Evolutionary conservation across 2,797 vertebrate species (phyloP), one percentile per base, ranked within the genome.

Genomic region (Melanotaenia nigrans): DNA sequence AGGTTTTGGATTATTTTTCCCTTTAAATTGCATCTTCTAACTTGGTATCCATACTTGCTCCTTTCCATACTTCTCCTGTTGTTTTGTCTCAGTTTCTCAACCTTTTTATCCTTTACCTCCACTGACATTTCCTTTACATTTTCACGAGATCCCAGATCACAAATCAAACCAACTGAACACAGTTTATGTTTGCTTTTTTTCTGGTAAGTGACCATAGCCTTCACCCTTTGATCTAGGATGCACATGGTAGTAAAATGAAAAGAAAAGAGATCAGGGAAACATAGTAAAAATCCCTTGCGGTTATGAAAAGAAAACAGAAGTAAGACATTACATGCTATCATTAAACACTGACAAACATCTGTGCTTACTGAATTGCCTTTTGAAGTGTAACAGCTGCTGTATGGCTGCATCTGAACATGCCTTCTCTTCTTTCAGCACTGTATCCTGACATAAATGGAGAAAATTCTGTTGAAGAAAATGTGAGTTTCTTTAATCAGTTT

Each of bases 151-250:
- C 65, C 33, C 45, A 24, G 55, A 56, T 69, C 58, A 69, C 14
- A 3, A 64, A 80, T 84, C 66, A 75, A 73, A 61, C 62, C 77
- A 66, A 49, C 35, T 68, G 55, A 60, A 77, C 51, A 57, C 64
- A 65, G 32, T 58, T 8, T 65, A 65, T 71, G 3, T 1, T 47
- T 56, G 60, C 54, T 73, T 78, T 74, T 60, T 78, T 78, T 78
- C 69, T 83, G 65, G 56, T 78, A 54, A 68, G 65, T 16, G 35
- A 28, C 76, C 67, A 45, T 62, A 70, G 24, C 40, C 32, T 0
- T 2, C 66, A 45, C 67, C n/a, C 78, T 90, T 91, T 91, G 84
- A 89, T 88, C 71, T 86, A 67, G 14, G 65, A 79, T 65, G 61
- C 65, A 79, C 40, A 32, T 72, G 71, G 64, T 77, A 70, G 81